phyloP scores from a whole-genome alignment of 2,888 invertebrate genomes.

The Erebia epiphron region DNA sequence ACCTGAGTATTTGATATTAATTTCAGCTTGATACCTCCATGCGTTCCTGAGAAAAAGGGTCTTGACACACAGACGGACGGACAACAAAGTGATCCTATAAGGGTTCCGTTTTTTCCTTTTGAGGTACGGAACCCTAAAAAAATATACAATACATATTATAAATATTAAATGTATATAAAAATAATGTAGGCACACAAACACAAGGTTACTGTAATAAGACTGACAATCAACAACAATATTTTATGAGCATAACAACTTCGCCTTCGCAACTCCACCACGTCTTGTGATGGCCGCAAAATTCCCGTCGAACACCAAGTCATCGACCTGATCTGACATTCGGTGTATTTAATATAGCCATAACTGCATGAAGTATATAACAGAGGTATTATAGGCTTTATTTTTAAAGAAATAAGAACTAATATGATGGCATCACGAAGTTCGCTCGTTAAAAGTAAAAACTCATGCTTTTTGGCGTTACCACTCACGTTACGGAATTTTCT shows the following conservation, averaged over 20 bases:
- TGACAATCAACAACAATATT: background rate
- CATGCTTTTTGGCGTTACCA: constrained; percentile 57
- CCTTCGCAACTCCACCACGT: constrained; percentile 23
- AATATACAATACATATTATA: no score
- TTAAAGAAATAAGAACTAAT: constrained; percentile 18
- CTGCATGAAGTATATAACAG: constrained; percentile 14
- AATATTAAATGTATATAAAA: no score
- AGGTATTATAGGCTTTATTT: constrained; percentile 21
- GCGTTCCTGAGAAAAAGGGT: no score
- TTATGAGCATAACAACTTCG: constrained; percentile 15
- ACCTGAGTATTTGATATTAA: no score
- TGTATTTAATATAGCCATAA: constrained; percentile 33
- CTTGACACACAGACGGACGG: no score
- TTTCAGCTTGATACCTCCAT: no score
- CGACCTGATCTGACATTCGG: constrained; percentile 40
- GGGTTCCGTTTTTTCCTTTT: no score
- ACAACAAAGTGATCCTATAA: no score
- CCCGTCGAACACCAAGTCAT: constrained; percentile 48
- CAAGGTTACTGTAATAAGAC: constrained; percentile 1
- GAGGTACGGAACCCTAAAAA: no score
- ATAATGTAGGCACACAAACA: no score
- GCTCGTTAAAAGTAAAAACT: constrained; percentile 76
- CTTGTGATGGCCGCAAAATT: constrained; percentile 44
- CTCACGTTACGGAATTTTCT: constrained; percentile 50
- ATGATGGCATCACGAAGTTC: constrained; percentile 4